Percentiles rank a stretch among this genome's conserved stretches.
These are phyloP conservation scores for Sinocyclocheilus maitianheensis DNA, from an alignment of 2,113 vertebrate species.

Conservation along the genomic window DNA sequence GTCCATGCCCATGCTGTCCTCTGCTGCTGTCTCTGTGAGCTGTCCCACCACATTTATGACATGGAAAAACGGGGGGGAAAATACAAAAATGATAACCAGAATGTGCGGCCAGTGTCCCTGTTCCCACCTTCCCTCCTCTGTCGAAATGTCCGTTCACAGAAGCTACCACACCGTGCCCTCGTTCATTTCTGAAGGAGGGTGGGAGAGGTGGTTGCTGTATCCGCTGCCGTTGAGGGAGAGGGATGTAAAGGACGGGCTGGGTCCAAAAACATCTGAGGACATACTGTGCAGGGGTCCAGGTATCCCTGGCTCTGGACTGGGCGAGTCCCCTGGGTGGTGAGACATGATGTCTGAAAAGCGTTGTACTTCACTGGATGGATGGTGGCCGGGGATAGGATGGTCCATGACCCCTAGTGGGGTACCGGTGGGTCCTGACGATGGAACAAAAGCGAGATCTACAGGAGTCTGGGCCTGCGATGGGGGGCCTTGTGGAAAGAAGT, in stretches of 20 bases:
- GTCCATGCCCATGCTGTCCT: constrained; percentile 59
- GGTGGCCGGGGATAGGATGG: constrained; percentile 95
- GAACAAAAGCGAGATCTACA: constrained; percentile 95
- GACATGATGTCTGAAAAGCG: constrained; percentile 98
- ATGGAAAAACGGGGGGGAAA: constrained; percentile 32
- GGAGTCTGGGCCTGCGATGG: constrained; percentile 97
- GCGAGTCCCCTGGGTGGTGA: constrained; percentile 95
- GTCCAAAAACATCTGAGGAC: constrained; percentile 96
- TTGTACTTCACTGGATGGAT: constrained; percentile 95
- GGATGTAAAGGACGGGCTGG: constrained; percentile 94
- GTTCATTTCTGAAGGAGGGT: constrained; percentile 95
- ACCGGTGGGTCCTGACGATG: constrained; percentile 93
- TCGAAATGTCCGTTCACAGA: constrained; percentile 54
- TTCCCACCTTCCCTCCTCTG: constrained; percentile 51
- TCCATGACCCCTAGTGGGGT: constrained; percentile 95
- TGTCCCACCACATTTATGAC: constrained; percentile 58
- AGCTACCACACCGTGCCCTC: constrained; percentile 98
- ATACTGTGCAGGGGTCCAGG: constrained; percentile 95
- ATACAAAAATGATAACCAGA: constrained; percentile 58
- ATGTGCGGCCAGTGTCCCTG: constrained; percentile 49
- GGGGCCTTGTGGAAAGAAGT: constrained; percentile 98
- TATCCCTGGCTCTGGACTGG: constrained; percentile 94
- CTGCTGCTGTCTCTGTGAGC: constrained; percentile 55
- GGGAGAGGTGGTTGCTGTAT: constrained; percentile 96
- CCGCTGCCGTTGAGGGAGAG: constrained; percentile 93